These are phyloP conservation scores for Vandiemenella viatica DNA, from an alignment of 2,888 invertebrate genomes.

Conservation along the genomic window DNA sequence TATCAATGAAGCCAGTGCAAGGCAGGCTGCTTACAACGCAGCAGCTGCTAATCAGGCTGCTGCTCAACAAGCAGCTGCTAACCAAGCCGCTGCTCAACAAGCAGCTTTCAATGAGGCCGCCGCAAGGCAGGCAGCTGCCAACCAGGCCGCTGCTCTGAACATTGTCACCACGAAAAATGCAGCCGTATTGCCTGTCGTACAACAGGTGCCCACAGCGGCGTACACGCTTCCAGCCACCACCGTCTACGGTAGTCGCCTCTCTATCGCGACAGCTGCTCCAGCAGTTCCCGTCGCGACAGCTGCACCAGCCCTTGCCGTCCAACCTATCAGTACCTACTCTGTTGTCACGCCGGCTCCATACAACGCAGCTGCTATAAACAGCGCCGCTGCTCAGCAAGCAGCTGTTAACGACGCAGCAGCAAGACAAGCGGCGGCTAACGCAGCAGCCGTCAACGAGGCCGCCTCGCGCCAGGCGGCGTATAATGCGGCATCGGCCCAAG, in stretches of 20 bases:
- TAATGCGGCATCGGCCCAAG: neutral
- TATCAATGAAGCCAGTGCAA: neutral
- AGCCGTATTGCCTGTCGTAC: neutral
- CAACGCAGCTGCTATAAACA: neutral
- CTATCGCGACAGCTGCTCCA: no score
- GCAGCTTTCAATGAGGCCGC: neutral
- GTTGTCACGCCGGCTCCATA: no score
- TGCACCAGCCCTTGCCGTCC: no score
- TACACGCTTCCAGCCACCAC: neutral
- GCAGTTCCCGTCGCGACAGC: neutral
- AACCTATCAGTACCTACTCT: no score
- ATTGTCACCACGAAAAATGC: no score
- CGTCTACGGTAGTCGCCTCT: no score
- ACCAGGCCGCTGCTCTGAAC: neutral
- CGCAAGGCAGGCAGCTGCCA: neutral
- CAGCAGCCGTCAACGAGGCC: neutral
- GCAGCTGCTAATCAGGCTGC: neutral
- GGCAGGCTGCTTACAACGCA: neutral
- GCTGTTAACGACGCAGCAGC: no score
- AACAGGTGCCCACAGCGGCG: neutral
- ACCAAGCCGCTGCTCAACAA: neutral
- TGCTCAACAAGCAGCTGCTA: neutral
- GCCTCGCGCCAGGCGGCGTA: neutral
- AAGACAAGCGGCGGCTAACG: neutral
- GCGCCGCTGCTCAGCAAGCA: no score